These are phyloP conservation scores for Neocrepidodera transversa DNA, from an alignment of 2,888 invertebrate species.

Conservation along the genomic window DNA sequence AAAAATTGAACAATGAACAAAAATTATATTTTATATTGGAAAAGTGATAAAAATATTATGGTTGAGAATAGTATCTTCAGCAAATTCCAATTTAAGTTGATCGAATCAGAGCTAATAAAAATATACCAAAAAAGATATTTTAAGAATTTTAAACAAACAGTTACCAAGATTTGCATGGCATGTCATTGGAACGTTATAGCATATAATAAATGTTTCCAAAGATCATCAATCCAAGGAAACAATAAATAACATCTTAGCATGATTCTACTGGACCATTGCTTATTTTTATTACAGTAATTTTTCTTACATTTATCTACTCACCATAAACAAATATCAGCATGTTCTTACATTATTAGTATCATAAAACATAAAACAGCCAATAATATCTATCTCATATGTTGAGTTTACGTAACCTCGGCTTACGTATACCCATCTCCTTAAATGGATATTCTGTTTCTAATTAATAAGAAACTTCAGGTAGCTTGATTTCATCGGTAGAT, in stretches of 20 bases:
- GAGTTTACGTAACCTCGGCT: slow-evolving; percentile 28
- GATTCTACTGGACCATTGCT: slow-evolving; percentile 13
- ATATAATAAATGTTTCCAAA: slow-evolving; percentile 3
- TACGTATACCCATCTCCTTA: slow-evolving; percentile 32
- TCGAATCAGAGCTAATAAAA: too few species aligned
- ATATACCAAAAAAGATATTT: too few species aligned
- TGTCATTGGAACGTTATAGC: slow-evolving; percentile 14
- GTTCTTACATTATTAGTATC: slow-evolving; percentile 36
- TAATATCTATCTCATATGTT: slow-evolving; percentile 37
- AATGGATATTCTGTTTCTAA: slow-evolving; percentile 44
- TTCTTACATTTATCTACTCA: slow-evolving; percentile 33
- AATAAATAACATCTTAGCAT: slow-evolving; percentile 16
- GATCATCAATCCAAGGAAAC: slow-evolving; percentile 15
- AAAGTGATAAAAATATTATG: too few species aligned
- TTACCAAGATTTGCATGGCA: slow-evolving; percentile 1
- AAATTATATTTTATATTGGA: too few species aligned
- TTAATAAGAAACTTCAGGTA: slow-evolving; percentile 46
- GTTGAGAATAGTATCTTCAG: too few species aligned
- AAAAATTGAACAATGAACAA: too few species aligned
- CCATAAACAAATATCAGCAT: slow-evolving; percentile 39
- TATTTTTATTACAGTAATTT: slow-evolving; percentile 20
- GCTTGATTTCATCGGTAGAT: slow-evolving; percentile 37
- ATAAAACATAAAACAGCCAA: slow-evolving; percentile 39
- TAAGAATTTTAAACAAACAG: too few species aligned
- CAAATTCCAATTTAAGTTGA: too few species aligned